Base-by-base conservation (phyloP, 2,113 vertebrate species). In the Chloebia gouldiae region DNA sequence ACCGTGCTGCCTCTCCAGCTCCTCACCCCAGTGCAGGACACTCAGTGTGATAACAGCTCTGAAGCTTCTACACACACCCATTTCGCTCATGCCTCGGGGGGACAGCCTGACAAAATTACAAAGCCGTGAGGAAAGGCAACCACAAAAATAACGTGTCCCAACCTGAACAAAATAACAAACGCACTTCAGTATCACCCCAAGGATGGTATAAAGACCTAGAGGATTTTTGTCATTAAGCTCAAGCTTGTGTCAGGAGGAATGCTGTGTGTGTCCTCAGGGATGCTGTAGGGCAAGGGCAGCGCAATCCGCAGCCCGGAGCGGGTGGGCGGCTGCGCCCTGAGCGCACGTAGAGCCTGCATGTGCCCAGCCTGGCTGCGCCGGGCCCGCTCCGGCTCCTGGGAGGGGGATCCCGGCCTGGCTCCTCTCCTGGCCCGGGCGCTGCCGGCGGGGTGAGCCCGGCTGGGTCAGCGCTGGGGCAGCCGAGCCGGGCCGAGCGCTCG, bases 311-410 rank as follows among this genome's bases (percentile, higher is more conserved):
- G 39, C 56, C 22, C 23, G 6, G 4, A 8, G 56, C 30, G 7
- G 15, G 13, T 0, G 15, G 17, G 40, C 8, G 25, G 20, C 49
- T 4, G 68, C 33, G 59, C 27, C 44, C 64, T 1, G 14, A 37
- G 65, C 0, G 21, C 40, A 1, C 15, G 6, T 0, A 15, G 0
- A 4, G 37, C 21, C 64, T 28, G 9, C 0, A 0, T 8, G 1
- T 33, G 68, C 28, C 49, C 68, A 2, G 5, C 1, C 1, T 2
- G 22, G 30, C n/a, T 51, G 18, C n/a, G 9, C 16, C 2, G 15
- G 25, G 27, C 3, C 23, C 2, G 10, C 7, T 9, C 6, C 1
- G 4, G 20, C 45, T 37, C 68, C 1, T 15, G 1, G 9, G 23
- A 7, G 10, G 2, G 1, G 73, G 10, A 9, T 70, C 31, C 24